Base-by-base conservation (phyloP, 1,140 invertebrate genomes). In the Chlorops oryzae region DNA sequence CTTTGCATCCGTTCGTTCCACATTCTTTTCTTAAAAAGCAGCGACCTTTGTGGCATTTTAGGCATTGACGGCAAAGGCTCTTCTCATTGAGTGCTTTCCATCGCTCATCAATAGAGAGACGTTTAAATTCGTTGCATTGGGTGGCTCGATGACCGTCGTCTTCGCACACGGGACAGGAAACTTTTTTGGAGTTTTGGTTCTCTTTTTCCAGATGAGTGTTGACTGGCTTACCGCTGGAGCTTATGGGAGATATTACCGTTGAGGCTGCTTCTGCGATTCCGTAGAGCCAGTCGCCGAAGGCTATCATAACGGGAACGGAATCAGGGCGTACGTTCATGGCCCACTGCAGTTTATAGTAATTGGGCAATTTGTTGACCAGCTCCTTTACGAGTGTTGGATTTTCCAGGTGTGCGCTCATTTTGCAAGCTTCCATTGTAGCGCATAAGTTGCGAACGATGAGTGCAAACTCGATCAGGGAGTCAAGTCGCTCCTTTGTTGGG, bases 311-410 rank as follows among this genome's bases (percentile, higher is more conserved):
- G 5, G 47, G 47, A 17, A 48, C 24, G 3, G 5, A 15, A 3
- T 27, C 24, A 34, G 41, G 15, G 32, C 41, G 40, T 15, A 6
- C 3, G n/a, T 27, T 17, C 27, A 49, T 49, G 18, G 47, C 47
- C 47, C 47, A 49, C 25, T 9, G 40, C 13, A 49, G 21, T 32
- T 40, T 40, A 10, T 40, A 38, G n/a, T 41, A 27, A 18, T 28
- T 40, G 10, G 47, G 47, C 22, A 49, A 27, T 22, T 49, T 49
- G 23, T 49, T 25, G n/a, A 49, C 25, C 15, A 49, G 21, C 20
- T 9, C 22, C n/a, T 49, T 49, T 3, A 41, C 37, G 5, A 49
- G 25, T 10, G 41, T 5, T 7, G 37, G 47, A 13, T 49, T 49
- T 12, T 32, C 28, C 9, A 49, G 32, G 17, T 50, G 39, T 12